These are phyloP conservation scores for Lycaon pictus DNA, from an alignment of 2,113 vertebrate genomes.

Conservation along the genomic window DNA sequence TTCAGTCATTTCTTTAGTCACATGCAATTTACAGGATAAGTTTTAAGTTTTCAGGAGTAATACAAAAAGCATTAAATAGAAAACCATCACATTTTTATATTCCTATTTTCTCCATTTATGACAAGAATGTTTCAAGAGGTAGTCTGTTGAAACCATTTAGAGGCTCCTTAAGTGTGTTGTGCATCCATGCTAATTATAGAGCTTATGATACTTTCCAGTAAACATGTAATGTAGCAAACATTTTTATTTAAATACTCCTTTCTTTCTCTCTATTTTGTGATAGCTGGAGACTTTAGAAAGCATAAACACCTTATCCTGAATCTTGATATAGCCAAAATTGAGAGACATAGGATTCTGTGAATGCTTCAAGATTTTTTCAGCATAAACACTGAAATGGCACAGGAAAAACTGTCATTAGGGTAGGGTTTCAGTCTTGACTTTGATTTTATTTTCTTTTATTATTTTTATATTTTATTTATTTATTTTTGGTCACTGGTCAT, in stretches of 20 bases:
- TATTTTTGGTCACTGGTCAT: neutral
- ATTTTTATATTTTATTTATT: too few species aligned
- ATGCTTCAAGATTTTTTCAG: neutral
- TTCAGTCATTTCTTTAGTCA: neutral
- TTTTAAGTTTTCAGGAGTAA: neutral
- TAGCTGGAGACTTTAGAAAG: neutral
- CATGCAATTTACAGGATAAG: neutral
- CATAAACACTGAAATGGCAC: neutral
- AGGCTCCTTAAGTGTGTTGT: neutral
- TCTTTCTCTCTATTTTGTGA: neutral
- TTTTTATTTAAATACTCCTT: constrained; percentile 5
- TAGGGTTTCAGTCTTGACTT: neutral
- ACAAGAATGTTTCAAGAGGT: constrained; percentile 26
- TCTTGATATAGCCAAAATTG: neutral
- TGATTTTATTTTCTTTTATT: neutral
- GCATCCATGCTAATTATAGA: neutral
- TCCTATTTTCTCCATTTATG: neutral
- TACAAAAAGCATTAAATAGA: neutral
- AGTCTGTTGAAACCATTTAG: neutral
- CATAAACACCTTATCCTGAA: neutral
- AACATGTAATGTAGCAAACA: neutral
- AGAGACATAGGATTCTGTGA: neutral
- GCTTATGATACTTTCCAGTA: neutral
- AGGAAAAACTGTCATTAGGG: neutral
- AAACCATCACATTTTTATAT: neutral